These are phyloP conservation scores for Anguilla anguilla DNA, from an alignment of 2,797 vertebrate genomes.

Conservation along the genomic window DNA sequence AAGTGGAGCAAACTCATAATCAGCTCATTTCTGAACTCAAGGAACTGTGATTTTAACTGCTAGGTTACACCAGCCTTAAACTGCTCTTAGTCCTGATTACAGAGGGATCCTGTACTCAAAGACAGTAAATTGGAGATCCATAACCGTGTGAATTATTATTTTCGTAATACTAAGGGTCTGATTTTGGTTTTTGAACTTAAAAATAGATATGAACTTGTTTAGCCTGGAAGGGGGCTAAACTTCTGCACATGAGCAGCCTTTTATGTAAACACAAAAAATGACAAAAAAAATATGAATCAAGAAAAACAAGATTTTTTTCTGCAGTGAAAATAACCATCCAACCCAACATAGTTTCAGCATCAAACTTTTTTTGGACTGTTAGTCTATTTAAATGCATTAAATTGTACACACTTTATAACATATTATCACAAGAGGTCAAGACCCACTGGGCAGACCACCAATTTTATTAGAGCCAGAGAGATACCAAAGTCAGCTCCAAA, in stretches of 20 bases:
- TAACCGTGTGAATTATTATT: not conserved
- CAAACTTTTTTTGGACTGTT: not conserved
- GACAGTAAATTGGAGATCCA: not conserved
- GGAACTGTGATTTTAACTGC: not conserved
- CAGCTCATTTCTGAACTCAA: not conserved
- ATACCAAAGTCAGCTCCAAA: no score
- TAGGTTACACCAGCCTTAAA: not conserved
- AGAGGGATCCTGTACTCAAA: not conserved
- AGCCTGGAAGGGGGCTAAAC: not conserved
- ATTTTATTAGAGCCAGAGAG: no score
- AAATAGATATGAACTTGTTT: not conserved
- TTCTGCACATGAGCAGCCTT: not conserved
- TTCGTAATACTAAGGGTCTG: not conserved
- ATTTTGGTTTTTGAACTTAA: not conserved
- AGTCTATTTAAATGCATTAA: no score
- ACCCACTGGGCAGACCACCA: no score
- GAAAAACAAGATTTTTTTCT: not conserved
- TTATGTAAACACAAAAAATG: not conserved
- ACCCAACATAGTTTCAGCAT: not conserved
- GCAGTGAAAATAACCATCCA: not conserved
- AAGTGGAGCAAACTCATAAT: not conserved
- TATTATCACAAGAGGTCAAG: no score
- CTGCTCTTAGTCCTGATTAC: constrained; percentile 10
- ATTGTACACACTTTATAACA: no score
- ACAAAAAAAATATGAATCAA: not conserved